Evolutionary conservation across 2,113 vertebrate genomes (phyloP).

Genomic region (Centropus bengalensis): DNA sequence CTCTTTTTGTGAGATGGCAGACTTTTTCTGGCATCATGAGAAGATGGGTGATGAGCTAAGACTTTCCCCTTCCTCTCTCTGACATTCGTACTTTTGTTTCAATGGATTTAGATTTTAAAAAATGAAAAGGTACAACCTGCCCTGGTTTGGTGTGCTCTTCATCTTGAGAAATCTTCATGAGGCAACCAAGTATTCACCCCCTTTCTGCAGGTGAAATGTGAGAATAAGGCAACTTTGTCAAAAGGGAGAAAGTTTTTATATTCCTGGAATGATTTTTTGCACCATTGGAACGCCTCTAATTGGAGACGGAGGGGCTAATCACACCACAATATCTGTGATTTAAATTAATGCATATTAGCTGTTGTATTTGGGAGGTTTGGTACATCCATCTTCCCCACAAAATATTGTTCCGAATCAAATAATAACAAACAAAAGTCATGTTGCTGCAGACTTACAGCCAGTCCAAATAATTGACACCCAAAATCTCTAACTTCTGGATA

Average conservation of each 20-base stretch:
- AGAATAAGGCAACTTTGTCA: not conserved
- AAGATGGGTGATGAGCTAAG: not conserved
- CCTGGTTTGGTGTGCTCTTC: not conserved
- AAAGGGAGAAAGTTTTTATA: not conserved
- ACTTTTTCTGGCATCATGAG: not conserved
- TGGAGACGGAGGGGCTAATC: not conserved
- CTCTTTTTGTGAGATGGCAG: not conserved
- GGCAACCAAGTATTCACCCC: not conserved
- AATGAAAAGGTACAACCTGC: rapidly evolving
- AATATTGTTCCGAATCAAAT: not conserved
- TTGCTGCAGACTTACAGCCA: not conserved
- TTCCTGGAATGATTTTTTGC: not conserved
- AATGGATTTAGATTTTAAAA: not conserved
- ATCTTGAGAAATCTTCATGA: not conserved
- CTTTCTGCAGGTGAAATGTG: not conserved
- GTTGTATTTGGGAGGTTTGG: not conserved
- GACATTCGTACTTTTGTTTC: not conserved
- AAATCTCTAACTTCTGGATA: not conserved
- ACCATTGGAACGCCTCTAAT: not conserved
- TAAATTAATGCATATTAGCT: not conserved
- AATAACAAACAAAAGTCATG: not conserved
- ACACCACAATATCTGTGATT: not conserved
- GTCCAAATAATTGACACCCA: not conserved
- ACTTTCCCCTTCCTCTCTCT: not conserved
- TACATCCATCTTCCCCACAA: not conserved